A percentile compares a stretch with the other conserved stretches of the same genome.
Conservation (phyloP, 2,797 vertebrate species). For the Oreonectes daqikongensis region DNA sequence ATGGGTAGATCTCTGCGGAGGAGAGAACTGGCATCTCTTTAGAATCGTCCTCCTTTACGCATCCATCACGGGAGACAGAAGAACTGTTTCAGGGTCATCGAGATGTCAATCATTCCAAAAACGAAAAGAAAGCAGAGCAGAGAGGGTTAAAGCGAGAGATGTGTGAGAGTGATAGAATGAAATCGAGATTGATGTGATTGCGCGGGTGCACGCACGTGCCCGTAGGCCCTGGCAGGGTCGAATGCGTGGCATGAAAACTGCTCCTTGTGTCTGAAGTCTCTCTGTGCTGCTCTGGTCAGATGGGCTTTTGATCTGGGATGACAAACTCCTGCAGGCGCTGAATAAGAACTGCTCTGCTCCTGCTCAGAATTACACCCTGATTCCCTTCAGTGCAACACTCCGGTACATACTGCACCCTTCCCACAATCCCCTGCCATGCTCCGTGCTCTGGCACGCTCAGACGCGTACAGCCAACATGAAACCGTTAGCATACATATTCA, state of each 20-base stretch:
- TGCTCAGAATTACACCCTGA: constrained; percentile 38
- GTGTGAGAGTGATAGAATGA: constrained; percentile 17
- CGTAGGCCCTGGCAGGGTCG: constrained; percentile 16
- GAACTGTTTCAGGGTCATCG: constrained; percentile 37
- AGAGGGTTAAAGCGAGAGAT: not conserved
- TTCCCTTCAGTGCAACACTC: constrained; percentile 18
- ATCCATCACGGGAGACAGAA: constrained; percentile 43
- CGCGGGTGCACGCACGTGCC: not conserved
- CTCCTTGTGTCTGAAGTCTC: constrained; percentile 44
- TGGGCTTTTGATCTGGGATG: constrained; percentile 48
- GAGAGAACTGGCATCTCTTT: constrained; percentile 31
- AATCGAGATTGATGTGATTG: constrained; percentile 40
- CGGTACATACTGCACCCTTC: constrained; percentile 17
- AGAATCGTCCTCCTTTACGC: constrained; percentile 4
- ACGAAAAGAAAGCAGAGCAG: constrained; percentile 10
- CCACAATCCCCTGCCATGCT: constrained; percentile 29
- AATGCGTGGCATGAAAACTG: constrained; percentile 25
- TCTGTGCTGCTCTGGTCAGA: constrained; percentile 48
- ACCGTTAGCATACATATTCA: constrained; percentile 32
- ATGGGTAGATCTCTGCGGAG: constrained; percentile 34
- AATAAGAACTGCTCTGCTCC: constrained; percentile 29
- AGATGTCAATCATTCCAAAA: constrained; percentile 41
- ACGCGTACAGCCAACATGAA: not conserved
- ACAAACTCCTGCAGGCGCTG: constrained; percentile 44
- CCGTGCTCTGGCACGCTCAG: constrained; percentile 21